Percentiles rank a stretch among this genome's conserved stretches.
phyloP scores from a whole-genome alignment of 1,140 invertebrate genomes.

The Eufriesea mexicana region DNA sequence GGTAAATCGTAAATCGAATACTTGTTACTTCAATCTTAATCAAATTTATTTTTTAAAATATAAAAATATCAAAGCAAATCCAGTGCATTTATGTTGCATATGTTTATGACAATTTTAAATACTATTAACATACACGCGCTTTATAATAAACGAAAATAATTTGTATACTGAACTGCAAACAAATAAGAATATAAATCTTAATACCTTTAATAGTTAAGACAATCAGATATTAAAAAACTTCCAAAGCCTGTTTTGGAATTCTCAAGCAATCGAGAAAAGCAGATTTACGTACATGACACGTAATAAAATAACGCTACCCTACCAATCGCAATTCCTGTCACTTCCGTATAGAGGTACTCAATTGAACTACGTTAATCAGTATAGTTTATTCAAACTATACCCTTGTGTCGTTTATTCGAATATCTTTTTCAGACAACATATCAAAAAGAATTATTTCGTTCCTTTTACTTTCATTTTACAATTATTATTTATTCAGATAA shows the following conservation, averaged over 20 bases:
- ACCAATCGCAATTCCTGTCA: constrained; percentile 44
- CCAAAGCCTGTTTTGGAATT: background rate
- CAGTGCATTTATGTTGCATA: constrained; percentile 29
- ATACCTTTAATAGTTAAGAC: constrained; percentile 48
- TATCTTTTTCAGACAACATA: background rate
- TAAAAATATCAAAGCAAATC: background rate
- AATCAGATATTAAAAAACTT: constrained; percentile 31
- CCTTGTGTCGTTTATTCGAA: background rate
- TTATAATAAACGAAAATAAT: constrained; percentile 24
- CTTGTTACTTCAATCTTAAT: background rate
- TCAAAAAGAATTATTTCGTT: background rate
- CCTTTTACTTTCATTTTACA: background rate
- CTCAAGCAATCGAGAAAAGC: constrained; percentile 41
- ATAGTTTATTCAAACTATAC: constrained; percentile 10
- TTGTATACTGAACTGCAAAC: background rate
- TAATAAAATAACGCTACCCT: constrained; percentile 50
- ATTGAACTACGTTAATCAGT: constrained; percentile 52
- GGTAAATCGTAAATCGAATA: too few species aligned
- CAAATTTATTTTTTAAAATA: background rate
- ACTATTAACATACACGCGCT: background rate
- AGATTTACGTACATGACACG: constrained; percentile 59
- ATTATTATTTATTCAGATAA: background rate
- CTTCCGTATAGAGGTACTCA: constrained; percentile 42
- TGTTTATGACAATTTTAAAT: constrained; percentile 41
- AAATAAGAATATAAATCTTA: background rate